Base-by-base conservation (phyloP, 2,888 invertebrate genomes). In the Tyria jacobaeae region DNA sequence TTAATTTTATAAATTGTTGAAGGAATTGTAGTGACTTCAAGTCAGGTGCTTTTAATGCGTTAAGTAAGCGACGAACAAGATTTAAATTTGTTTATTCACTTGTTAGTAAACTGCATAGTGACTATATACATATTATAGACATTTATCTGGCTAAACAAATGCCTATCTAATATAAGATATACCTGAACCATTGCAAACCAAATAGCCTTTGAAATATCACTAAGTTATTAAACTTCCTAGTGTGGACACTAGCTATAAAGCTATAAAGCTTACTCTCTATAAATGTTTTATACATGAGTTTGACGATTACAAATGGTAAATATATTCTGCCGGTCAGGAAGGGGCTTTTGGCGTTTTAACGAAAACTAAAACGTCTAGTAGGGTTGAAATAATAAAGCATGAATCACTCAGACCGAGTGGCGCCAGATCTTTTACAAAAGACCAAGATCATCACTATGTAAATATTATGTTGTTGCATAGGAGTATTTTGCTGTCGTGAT, bases 221-320 rank as follows among this genome's bases (percentile, higher is more conserved):
- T 10, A 17, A 12, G 21, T 12, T 12, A 12, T 67, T 68, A 70
- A 70, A 71, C 76, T 74, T 75, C 27, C 70, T 66, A 59, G 64
- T 59, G 58, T n/a, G n/a, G n/a, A n/a, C n/a, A n/a, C n/a, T n/a
- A n/a, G n/a, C n/a, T n/a, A n/a, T n/a, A n/a, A n/a, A 62, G 73
- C 73, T 73, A 75, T 73, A 73, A 72, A 76, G 57, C 60, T 55
- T 73, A 72, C 77, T 79, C 76, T 65, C 60, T 56, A 31, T 31
- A 31, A 55, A 86, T 87, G 82, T 85, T 80, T 88, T 81, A 88
- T 85, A 81, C 83, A 88, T 88, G 84, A 89, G 80, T 21, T 41
- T n/a, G 41, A 73, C 74, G 73, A 69, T 70, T 76, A 79, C 70
- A 82, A 80, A 79, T 71, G 63, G 71, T 47, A 71, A 70, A 68